A percentile compares a stretch with the other conserved stretches of the same genome.
These are phyloP conservation scores for Pardalotus punctatus DNA, from an alignment of 2,113 vertebrate genomes.

Conservation along the genomic window DNA sequence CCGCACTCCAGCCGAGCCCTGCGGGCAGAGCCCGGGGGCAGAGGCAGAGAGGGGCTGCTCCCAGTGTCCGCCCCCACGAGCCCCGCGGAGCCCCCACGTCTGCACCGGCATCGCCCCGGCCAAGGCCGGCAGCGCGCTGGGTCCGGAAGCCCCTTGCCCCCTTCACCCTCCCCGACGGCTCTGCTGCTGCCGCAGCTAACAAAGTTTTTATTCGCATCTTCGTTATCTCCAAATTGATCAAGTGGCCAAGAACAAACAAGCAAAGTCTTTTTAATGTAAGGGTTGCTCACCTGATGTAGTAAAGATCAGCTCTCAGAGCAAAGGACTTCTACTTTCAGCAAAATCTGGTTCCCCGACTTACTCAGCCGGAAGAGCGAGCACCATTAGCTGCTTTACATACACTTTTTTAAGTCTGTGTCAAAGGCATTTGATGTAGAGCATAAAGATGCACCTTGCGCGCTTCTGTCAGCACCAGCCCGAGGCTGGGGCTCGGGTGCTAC, in stretches of 20 bases:
- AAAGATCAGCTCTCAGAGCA: conserved; percentile 33
- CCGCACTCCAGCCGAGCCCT: not conserved
- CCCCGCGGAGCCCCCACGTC: not conserved
- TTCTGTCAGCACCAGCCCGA: not conserved
- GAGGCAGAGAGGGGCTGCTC: not conserved
- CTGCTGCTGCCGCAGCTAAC: not conserved
- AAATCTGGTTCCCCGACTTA: conserved; percentile 1
- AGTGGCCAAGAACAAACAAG: not conserved
- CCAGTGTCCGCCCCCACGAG: not conserved
- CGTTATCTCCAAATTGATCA: not conserved
- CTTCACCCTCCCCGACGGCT: not conserved
- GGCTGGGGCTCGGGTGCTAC: not conserved
- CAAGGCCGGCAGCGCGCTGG: not conserved
- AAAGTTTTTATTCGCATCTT: not conserved
- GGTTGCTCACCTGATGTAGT: conserved; percentile 67
- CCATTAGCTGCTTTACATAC: not conserved
- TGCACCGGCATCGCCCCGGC: not conserved
- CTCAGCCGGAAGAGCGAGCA: conserved; percentile 1
- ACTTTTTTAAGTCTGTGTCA: not conserved
- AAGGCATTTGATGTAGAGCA: not conserved
- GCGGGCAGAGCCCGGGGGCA: not conserved
- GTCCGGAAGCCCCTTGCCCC: too few species aligned
- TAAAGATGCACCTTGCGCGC: not conserved
- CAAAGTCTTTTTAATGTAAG: not conserved
- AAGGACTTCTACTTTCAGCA: conserved; percentile 23